phyloP scores from a whole-genome alignment of 1,140 invertebrate species.

The Drosophila pachea region DNA sequence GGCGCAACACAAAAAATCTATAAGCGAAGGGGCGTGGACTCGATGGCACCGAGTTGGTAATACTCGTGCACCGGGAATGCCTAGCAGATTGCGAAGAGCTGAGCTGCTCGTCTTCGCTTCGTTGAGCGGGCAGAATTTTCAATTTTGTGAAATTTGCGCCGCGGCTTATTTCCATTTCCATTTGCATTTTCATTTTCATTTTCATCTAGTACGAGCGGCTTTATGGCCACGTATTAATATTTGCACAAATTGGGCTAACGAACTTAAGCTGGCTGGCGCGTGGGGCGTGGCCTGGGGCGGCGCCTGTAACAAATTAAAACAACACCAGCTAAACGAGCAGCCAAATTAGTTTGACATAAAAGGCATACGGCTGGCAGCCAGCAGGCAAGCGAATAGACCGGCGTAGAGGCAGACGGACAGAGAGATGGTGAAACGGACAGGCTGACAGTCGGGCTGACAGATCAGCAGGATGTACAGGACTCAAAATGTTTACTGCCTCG shows the following conservation, averaged over 20 bases:
- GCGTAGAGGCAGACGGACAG: constrained; percentile 1
- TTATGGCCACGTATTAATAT: constrained; percentile 74
- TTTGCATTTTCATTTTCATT: constrained; percentile 36
- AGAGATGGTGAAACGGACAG: too few relatives aligned
- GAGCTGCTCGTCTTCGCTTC: neutral
- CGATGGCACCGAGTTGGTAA: neutral
- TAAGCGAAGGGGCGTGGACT: neutral
- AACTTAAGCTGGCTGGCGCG: constrained; percentile 61
- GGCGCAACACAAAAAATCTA: constrained; percentile 12
- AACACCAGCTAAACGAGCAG: constrained; percentile 71
- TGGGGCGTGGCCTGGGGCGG: constrained; percentile 8
- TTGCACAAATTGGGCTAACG: constrained; percentile 73
- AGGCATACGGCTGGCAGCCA: constrained; percentile 50
- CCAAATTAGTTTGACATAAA: constrained; percentile 74
- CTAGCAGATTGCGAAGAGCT: neutral
- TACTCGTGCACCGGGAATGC: neutral
- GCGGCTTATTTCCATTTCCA: constrained; percentile 8
- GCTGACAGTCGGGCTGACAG: too few relatives aligned
- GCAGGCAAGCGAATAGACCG: too few relatives aligned
- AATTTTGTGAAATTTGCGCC: constrained; percentile 51
- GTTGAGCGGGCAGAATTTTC: constrained; percentile 52
- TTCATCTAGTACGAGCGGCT: constrained; percentile 40
- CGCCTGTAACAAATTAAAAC: constrained; percentile 68
- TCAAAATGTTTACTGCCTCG: neutral
- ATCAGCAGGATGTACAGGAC: constrained; percentile 31